Conservation (phyloP, 92 coral and sea anemone genomes). For the Porites rus region DNA sequence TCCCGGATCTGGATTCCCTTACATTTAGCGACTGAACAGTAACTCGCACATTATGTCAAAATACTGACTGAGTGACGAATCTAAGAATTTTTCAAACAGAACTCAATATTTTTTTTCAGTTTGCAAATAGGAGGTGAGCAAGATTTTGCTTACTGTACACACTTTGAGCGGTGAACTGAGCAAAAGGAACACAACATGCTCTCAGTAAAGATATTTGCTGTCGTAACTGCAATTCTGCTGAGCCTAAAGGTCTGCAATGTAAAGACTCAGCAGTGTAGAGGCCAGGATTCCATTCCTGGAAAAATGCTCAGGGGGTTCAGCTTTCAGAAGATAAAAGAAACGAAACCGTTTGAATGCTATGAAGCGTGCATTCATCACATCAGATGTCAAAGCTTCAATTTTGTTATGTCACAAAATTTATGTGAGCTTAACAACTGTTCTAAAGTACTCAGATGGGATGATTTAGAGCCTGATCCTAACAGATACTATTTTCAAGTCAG, state of each 20-base stretch:
- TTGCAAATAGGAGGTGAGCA: no score
- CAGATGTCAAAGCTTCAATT: constrained; percentile 4
- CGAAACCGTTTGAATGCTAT: not conserved
- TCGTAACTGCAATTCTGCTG: not conserved
- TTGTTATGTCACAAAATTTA: not conserved
- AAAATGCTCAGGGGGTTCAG: not conserved
- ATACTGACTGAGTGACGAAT: no score
- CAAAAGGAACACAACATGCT: not conserved
- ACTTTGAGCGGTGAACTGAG: no score
- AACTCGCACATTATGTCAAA: no score
- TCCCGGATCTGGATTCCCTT: no score
- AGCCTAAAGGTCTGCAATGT: not conserved
- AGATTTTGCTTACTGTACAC: no score
- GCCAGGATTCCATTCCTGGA: not conserved
- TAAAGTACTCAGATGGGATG: not conserved
- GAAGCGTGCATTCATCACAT: not conserved
- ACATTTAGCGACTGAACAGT: no score
- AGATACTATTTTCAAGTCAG: constrained; percentile 6
- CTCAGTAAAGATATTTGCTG: not conserved
- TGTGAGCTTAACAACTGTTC: not conserved
- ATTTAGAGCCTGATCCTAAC: not conserved
- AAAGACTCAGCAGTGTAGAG: not conserved
- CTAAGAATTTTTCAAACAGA: no score
- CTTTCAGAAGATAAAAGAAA: not conserved
- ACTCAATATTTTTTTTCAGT: no score